Evolutionary conservation across 30 jellyfish, hydroid and myxozoan species (phyloP).

Genomic region (Sanderia malayensis): DNA sequence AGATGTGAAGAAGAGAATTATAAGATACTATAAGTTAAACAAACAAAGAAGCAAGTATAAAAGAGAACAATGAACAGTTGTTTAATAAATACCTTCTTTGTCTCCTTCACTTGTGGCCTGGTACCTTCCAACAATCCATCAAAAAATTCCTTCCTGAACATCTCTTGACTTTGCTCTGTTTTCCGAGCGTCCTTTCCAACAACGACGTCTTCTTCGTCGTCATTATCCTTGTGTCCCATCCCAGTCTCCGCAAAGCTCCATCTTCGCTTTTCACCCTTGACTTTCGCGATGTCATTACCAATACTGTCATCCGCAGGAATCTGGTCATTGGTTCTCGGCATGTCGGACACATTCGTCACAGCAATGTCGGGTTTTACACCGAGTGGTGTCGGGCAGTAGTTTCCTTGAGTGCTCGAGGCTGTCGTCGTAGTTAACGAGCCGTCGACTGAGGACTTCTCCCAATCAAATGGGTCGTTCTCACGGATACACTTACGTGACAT

Average conservation of each 20-base stretch:
- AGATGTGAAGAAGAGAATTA: no score
- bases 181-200: not conserved
- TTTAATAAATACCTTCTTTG: not conserved
- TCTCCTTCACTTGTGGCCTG: constrained; percentile 37
- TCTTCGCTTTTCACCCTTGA: constrained; percentile 35
- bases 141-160: constrained; percentile 20
- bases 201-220: constrained; percentile 26
- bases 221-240: constrained; percentile 24
- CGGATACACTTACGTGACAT: constrained; percentile 76
- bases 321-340: constrained; percentile 90
- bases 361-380: constrained; percentile 89
- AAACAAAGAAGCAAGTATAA: not conserved
- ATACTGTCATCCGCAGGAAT: constrained; percentile 82
- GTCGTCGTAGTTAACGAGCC: constrained; percentile 93
- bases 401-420: constrained; percentile 78
- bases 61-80: not conserved
- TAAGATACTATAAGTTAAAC: not conserved
- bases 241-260: constrained; percentile 74
- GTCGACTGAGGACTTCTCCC: constrained; percentile 89
- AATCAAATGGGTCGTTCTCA: constrained; percentile 90
- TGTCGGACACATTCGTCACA: constrained; percentile 79
- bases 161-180: constrained; percentile 12
- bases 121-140: constrained; percentile 47
- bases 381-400: constrained; percentile 86
- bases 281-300: constrained; percentile 61